Percentiles rank a stretch among this genome's conserved stretches.
Evolutionary conservation across 2,888 invertebrate species (phyloP).

Genomic region (Cinara cedri): DNA sequence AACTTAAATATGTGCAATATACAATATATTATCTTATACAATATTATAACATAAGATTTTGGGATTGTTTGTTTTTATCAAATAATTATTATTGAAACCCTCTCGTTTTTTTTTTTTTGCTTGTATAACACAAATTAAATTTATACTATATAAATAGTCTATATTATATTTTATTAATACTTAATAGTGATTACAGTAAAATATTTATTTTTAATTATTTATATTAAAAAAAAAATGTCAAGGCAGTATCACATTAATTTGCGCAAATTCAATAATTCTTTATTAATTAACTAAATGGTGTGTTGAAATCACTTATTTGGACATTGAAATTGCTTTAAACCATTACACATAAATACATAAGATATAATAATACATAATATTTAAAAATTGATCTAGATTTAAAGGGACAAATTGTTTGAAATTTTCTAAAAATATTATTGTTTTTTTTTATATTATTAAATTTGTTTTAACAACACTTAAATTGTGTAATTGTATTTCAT

Average conservation of each 20-base stretch:
- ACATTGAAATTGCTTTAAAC: constrained; percentile 4
- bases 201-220: too few relatives aligned
- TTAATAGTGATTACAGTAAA: constrained; percentile 19
- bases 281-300: constrained; percentile 26
- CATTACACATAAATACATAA: too few relatives aligned
- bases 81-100: not conserved
- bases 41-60: constrained; percentile 8
- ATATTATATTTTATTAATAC: not conserved
- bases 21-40: constrained; percentile 4
- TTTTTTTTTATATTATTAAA: not conserved
- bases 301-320: constrained; percentile 6
- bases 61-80: not conserved
- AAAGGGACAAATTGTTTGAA: not conserved
- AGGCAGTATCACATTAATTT: constrained; percentile 52
- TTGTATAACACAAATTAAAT: not conserved
- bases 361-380: not conserved
- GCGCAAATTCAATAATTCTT: constrained; percentile 38
- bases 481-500: too few relatives aligned
- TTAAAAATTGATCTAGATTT: constrained; percentile 17
- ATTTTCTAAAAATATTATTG: constrained; percentile 15
- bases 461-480: too few relatives aligned
- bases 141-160: constrained; percentile 19
- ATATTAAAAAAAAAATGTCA: constrained; percentile 27
- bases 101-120: not conserved
- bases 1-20: not conserved